Base-by-base conservation (phyloP, 2,113 vertebrate genomes). In the Pomatorhinus ruficollis region DNA sequence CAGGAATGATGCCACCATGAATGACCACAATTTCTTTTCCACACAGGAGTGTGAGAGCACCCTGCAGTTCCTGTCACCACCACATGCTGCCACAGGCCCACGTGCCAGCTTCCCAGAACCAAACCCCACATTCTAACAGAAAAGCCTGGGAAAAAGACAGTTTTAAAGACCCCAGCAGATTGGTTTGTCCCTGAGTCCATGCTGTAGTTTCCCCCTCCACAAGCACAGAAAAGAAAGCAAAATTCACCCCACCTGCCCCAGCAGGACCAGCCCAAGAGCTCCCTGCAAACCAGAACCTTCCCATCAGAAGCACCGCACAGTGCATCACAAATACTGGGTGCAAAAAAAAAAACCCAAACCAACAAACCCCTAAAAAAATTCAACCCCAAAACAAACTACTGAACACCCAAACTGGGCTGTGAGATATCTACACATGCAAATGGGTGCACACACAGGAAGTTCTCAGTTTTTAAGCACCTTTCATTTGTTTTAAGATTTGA, bases 251-350 rank as follows among this genome's bases (percentile, higher is more conserved):
- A 17, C 16, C 49, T 4, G 2, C 21, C 18, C 18, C 15, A 33
- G 81, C 85, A 83, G 65, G 83, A 60, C 25, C 39, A 22, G 76
- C 66, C 56, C 54, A 9, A 23, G 44, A 82, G 72, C 91, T 97
- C 97, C 89, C 91, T 94, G 92, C 91, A 60, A 78, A 77, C 44
- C 69, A 68, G 84, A 44, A 81, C 31, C 60, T 69, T 79, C 75
- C 61, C 56, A 5, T 1, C 0, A 17, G 90, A 96, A 98, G 96
- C 97, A 63, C 69, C 96, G 91, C 98, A 94, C 96, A 53, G 96
- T 74, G 56, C 96, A 96, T 97, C 96, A 90, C 96, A 96, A 97
- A 98, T 87, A 97, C 81, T 12, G 31, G 97, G 35, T 66, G 96
- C 91, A 98, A 83, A 37, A 30, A 30, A 25, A 4, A 2, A 37